phyloP scores from a whole-genome alignment of 2,888 invertebrate species.

The Lasioglossum zephyrum region DNA sequence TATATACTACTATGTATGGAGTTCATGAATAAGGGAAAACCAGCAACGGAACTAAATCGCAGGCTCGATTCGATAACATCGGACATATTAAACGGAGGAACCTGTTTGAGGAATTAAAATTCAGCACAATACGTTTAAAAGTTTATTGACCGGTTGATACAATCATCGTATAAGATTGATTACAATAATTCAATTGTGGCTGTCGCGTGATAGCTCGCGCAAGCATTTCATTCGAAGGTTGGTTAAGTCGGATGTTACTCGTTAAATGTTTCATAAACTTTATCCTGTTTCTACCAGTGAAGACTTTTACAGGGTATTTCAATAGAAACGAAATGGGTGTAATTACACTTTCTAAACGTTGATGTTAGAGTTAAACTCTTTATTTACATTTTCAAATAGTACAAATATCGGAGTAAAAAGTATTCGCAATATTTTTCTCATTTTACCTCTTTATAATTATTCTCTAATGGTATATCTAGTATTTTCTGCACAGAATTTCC shows the following conservation, averaged over 20 bases:
- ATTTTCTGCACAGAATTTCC: too few species aligned
- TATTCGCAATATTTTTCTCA: not conserved
- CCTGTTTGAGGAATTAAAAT: conserved; percentile 24
- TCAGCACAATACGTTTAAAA: conserved; percentile 9
- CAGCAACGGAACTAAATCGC: conserved; percentile 13
- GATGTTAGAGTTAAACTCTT: not conserved
- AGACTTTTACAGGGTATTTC: not conserved
- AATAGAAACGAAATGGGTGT: not conserved
- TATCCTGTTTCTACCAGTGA: not conserved
- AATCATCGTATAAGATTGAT: not conserved
- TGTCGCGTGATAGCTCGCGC: not conserved
- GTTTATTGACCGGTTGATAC: conserved; percentile 13
- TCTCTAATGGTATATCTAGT: not conserved
- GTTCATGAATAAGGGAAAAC: conserved; percentile 16
- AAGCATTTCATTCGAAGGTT: not conserved
- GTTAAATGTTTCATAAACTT: not conserved
- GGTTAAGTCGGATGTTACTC: too few species aligned
- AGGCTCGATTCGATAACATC: conserved; percentile 8
- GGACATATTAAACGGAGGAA: conserved; percentile 3
- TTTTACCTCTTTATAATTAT: not conserved
- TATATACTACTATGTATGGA: not conserved
- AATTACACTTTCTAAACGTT: not conserved
- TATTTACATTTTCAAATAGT: not conserved
- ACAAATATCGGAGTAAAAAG: too few species aligned
- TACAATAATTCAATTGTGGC: not conserved